Evolutionary conservation across 2,888 invertebrate genomes (phyloP), one percentile per base, ranked within the genome.

Genomic region (Synanthedon myopaeformis): DNA sequence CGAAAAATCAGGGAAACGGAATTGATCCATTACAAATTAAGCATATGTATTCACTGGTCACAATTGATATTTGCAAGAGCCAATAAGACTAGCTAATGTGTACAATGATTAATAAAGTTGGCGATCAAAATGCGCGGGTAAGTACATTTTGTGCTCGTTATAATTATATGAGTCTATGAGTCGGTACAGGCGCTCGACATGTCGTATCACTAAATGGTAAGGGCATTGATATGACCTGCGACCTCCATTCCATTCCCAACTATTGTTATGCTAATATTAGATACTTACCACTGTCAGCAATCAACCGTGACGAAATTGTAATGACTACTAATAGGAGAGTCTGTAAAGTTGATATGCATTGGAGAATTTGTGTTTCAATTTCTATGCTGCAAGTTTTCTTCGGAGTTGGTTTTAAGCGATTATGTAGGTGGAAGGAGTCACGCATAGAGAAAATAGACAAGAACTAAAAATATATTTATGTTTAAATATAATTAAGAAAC

Each of bases 191-290:
- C 69, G 59, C 60, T 64, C 69, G 69, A 45, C 45, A 14, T 45
- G 14, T n/a, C 23, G 49, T 49, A 49, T 35, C 64, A 69, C 66
- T 70, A 64, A 69, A 72, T 76, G 78, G 76, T 78, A 75, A 74
- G 79, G 76, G 78, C 80, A 75, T 66, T 68, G 62, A 68, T 66
- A 68, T 77, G 77, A 82, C 79, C 83, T 78, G 69, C 70, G 76
- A 76, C 79, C 80, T 79, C 75, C 61, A 74, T 75, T 79, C 75
- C 61, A 74, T 75, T 69, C 69, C 63, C 60, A 61, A 67, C 76
- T 69, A 82, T 82, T 83, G 79, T 82, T 67, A 82, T 82, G 80
- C 70, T 74, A 80, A 81, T 79, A 64, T 62, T 65, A 69, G 66
- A 63, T 59, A 35, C 35, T 35, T 35, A 63, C 62, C 61, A 62